Conservation (phyloP, 2,113 vertebrate genomes). For the Mesoclemmys tuberculata region DNA sequence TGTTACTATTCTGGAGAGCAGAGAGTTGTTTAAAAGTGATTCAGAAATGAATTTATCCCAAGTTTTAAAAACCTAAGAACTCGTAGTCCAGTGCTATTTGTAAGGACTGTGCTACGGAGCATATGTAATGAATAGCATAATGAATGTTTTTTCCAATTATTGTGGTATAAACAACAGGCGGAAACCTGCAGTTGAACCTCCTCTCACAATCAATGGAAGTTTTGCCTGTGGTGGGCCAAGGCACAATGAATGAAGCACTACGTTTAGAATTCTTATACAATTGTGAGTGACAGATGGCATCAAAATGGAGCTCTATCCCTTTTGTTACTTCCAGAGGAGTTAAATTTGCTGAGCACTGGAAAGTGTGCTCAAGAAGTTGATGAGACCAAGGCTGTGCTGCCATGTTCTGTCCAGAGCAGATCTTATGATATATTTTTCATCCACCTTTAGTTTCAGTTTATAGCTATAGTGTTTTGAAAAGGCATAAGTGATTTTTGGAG, state of each 20-base stretch:
- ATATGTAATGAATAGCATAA: neutral
- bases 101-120: neutral
- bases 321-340: neutral
- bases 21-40: neutral
- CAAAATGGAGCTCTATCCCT: neutral
- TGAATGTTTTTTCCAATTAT: neutral
- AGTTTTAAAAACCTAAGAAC: neutral
- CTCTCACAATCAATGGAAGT: neutral
- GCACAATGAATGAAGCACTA: neutral
- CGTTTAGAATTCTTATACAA: neutral
- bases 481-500: neutral
- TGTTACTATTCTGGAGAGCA: neutral
- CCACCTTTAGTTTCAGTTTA: neutral
- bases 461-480: neutral
- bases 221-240: neutral
- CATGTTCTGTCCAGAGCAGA: neutral
- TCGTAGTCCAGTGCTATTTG: neutral
- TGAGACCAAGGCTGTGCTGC: neutral
- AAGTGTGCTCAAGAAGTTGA: neutral
- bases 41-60: neutral
- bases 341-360: neutral
- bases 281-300: neutral
- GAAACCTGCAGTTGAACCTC: neutral
- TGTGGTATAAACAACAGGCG: neutral
- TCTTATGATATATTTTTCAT: neutral